Percentiles rank a stretch among this genome's conserved stretches.
These are phyloP conservation scores for Oceanites oceanicus DNA, from an alignment of 2,113 vertebrate genomes.

Conservation along the genomic window DNA sequence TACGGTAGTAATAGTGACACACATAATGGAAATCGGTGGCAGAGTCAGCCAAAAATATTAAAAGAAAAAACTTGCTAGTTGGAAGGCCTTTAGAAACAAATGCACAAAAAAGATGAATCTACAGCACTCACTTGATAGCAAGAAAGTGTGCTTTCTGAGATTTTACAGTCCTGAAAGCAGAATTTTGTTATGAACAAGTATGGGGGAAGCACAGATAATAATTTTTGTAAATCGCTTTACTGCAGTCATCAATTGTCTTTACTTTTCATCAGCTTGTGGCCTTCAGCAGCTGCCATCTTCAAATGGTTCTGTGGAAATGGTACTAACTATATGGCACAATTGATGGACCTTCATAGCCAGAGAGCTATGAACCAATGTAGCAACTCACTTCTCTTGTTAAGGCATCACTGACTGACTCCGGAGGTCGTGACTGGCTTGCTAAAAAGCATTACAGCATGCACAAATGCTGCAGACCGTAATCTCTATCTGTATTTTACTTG, in stretches of 20 bases:
- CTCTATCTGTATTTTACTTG: background rate
- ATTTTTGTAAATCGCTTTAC: background rate
- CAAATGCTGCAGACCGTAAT: background rate
- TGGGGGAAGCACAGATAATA: background rate
- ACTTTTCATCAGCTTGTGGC: background rate
- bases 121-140: background rate
- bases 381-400: background rate
- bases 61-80: slow-evolving; percentile 23
- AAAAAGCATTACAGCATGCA: background rate
- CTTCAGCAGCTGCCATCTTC: background rate
- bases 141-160: slow-evolving; percentile 5
- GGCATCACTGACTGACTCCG: background rate
- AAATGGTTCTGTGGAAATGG: background rate
- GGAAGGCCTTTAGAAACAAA: slow-evolving; percentile 30
- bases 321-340: background rate
- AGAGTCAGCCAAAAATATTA: slow-evolving; percentile 64
- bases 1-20: slow-evolving; percentile 75
- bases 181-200: background rate
- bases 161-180: background rate
- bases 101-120: background rate
- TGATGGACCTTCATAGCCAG: background rate
- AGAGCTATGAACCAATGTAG: background rate
- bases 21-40: slow-evolving; percentile 69
- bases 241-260: background rate
- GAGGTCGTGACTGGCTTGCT: background rate